Base-by-base conservation (phyloP, 1,140 invertebrate species). In the Nebria ingens region DNA sequence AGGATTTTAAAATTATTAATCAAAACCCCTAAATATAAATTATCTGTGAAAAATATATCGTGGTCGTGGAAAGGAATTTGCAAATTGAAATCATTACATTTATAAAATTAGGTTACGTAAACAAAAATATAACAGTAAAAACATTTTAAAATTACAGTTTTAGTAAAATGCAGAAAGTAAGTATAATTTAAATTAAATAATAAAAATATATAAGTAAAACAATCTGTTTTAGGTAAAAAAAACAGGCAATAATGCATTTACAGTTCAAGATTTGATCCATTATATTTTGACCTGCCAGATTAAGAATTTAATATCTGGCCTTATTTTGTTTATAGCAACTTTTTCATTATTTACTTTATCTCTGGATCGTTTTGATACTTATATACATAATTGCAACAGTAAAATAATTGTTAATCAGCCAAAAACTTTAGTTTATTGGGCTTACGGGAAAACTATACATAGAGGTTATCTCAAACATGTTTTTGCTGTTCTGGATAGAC, bases 401-500 rank as follows among this genome's bases (percentile, higher is more conserved):
- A 6, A 45, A 4, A 12, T 4, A 12, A 17, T 17, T 12, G 17
- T 17, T 12, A 17, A 45, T 11, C 3, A 9, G 4, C 9, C 17
- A 45, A 9, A 9, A 11, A 45, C 3, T 11, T 45, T 45, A 19
- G 71, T 56, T 1, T 80, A 72, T 62, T 75, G 78, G 67, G 67
- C 79, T n/a, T 80, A 76, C 54, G 71, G 73, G 0, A 75, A 68
- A 61, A 73, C 68, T 45, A 67, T 79, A 0, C 76, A 84, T 52
- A 76, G 75, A 23, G 79, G 85, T 1, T 79, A 90, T 62, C 73
- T 94, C 21, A 84, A 82, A 59, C 90, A 94, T 69, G 86, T 94
- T 0, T 81, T 84, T 61, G 74, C 78, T 2, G 81, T 91, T 11
- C 73, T 95, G 54, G 72, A 85, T 4, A 72, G 81, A 61, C 68